Evolutionary conservation across 2,888 invertebrate species (phyloP).

Genomic region (Chymomyza amoena): DNA sequence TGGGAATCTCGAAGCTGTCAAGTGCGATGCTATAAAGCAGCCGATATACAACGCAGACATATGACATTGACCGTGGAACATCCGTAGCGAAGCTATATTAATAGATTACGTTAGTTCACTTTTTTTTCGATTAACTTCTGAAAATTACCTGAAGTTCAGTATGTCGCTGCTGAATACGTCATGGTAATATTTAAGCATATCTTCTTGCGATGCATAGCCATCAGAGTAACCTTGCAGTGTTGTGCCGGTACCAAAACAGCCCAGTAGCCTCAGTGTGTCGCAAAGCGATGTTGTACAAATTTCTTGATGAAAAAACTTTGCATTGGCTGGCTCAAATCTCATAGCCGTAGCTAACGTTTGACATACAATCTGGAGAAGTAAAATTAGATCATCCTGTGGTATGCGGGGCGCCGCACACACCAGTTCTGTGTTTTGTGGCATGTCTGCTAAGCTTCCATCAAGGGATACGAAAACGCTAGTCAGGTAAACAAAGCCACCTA

Average conservation of each 20-base stretch:
- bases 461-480: conserved; percentile 96
- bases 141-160: conserved; percentile 79
- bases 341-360: conserved; percentile 97
- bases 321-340: conserved; percentile 99
- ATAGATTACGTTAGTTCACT: background rate
- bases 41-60: conserved; percentile 91
- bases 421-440: conserved; percentile 60
- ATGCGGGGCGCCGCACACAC: conserved; percentile 72
- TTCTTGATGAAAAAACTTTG: conserved; percentile 98
- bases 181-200: conserved; percentile 81
- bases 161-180: conserved; percentile 88
- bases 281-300: conserved; percentile 96
- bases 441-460: conserved; percentile 87
- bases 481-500: conserved; percentile 98
- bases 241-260: conserved; percentile 87
- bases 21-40: conserved; percentile 96
- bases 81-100: conserved; percentile 84
- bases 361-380: conserved; percentile 92
- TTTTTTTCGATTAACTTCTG: background rate
- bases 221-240: conserved; percentile 79
- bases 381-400: conserved; percentile 83
- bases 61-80: conserved; percentile 88
- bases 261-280: conserved; percentile 93
- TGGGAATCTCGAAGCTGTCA: conserved; percentile 95
- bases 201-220: conserved; percentile 71